A percentile compares a stretch with the other conserved stretches of the same genome.
Conservation (phyloP, 2,797 vertebrate genomes). For the Bradypodion ventrale region DNA sequence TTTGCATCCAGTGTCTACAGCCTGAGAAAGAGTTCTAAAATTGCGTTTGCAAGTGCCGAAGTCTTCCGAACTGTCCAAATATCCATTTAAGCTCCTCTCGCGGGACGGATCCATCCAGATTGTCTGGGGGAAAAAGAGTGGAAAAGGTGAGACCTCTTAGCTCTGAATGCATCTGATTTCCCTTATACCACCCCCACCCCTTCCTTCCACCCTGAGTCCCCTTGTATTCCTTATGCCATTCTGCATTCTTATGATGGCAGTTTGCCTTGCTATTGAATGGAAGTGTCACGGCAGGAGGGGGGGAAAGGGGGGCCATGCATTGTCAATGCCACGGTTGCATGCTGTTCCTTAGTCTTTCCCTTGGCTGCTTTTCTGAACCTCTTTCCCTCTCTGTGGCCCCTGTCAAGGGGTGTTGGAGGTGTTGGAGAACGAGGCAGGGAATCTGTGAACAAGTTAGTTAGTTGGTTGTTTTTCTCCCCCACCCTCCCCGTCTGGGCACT, state of each 20-base stretch:
- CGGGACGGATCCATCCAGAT: slow-evolving; percentile 74
- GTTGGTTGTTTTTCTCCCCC: slow-evolving; percentile 54
- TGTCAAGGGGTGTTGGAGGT: slow-evolving; percentile 55
- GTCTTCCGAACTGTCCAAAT: slow-evolving; percentile 74
- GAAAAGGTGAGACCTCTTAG: slow-evolving; percentile 86
- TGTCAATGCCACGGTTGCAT: slow-evolving; percentile 83
- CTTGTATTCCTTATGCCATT: slow-evolving; percentile 80
- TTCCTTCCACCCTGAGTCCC: slow-evolving; percentile 46
- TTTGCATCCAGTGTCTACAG: slow-evolving; percentile 67
- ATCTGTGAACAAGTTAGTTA: slow-evolving; percentile 71
- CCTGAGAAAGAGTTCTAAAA: slow-evolving; percentile 76
- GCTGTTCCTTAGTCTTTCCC: slow-evolving; percentile 81
- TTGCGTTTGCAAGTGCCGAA: slow-evolving; percentile 75
- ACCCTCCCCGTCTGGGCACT: slow-evolving; percentile 48
- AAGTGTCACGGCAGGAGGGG: slow-evolving; percentile 79
- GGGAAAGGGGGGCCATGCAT: slow-evolving; percentile 72
- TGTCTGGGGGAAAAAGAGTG: slow-evolving; percentile 62
- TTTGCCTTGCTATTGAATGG: slow-evolving; percentile 78
- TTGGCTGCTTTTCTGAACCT: slow-evolving; percentile 67
- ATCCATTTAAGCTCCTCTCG: slow-evolving; percentile 74
- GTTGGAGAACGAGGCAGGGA: slow-evolving; percentile 40
- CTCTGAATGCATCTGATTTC: slow-evolving; percentile 80
- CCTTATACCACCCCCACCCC: slow-evolving; percentile 47
- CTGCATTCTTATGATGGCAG: slow-evolving; percentile 79
- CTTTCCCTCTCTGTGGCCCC: slow-evolving; percentile 75